Base-by-base conservation (phyloP, 1,140 invertebrate genomes). In the Arion vulgaris region DNA sequence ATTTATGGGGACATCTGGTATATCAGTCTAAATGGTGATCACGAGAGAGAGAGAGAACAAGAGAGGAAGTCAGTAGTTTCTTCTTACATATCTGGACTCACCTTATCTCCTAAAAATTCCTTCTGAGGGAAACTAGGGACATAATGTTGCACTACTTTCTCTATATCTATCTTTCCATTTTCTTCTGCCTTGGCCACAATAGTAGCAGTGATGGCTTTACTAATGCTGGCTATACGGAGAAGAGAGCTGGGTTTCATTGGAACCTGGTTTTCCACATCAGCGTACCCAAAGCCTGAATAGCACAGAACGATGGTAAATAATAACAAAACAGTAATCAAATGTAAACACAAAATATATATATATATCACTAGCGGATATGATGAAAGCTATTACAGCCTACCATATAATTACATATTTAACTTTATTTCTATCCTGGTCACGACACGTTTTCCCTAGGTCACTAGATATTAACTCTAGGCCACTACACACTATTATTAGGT, bases 211-310 rank as follows among this genome's bases (percentile, higher is more conserved):
- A 95, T 93, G 68, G 93, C 87, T 87, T 95, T 95, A 85, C 94
- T 94, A 77, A 95, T 95, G 85, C 94, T 95, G 49, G 94, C 95
- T 83, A 95, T 95, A 80, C 95, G 89, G 92, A 95, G 93, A 0
- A 95, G 93, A 7, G 94, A 93, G 23, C 93, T 86, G n/a, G 91
- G 82, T 38, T 87, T 88, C 87, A 94, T 94, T 23, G 86, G 88
- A 11, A 93, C 88, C 53, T 89, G 83, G 83, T 95, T 94, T 87
- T 95, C 95, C 4, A 95, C 81, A 88, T 95, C 94, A 57, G 94
- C 89, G 88, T 91, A 94, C 4, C 95, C 95, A 87, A 94, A 90
- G 51, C 94, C 94, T 94, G 74, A 0, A 66, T 32, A 26, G 51
- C 5, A 57, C 9, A 49, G 45, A 19, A 49, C 9, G 19, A 49